These are phyloP conservation scores for Xylota segnis DNA, from an alignment of 2,888 invertebrate species.

Conservation along the genomic window DNA sequence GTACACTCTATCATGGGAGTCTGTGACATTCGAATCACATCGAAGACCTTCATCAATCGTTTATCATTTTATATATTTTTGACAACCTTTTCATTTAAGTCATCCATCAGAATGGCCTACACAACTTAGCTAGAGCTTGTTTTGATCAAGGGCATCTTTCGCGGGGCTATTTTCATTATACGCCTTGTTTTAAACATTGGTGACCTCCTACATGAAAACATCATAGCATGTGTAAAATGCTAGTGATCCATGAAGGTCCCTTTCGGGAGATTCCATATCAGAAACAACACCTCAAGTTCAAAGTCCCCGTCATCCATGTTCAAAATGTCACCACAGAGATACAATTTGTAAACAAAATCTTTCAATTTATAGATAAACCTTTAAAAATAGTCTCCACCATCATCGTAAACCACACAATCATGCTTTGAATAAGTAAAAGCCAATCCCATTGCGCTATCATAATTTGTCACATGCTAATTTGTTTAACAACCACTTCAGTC, in stretches of 20 bases:
- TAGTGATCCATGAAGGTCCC: not conserved
- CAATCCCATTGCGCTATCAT: slow-evolving; percentile 25
- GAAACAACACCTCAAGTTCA: not conserved
- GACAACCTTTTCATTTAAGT: too few relatives aligned
- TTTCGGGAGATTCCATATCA: not conserved
- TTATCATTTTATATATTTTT: too few relatives aligned
- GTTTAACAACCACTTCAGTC: slow-evolving; percentile 49
- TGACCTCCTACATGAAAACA: not conserved
- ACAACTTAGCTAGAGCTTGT: too few relatives aligned
- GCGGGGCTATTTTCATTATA: too few relatives aligned
- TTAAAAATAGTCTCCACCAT: slow-evolving; percentile 51
- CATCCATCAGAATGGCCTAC: too few relatives aligned
- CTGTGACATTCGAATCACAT: too few relatives aligned
- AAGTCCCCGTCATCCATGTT: not conserved
- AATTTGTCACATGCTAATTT: slow-evolving; percentile 58
- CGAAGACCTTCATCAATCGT: too few relatives aligned
- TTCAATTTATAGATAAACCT: slow-evolving; percentile 40
- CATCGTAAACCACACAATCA: slow-evolving; percentile 25
- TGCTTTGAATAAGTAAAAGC: slow-evolving; percentile 11
- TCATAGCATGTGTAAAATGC: not conserved
- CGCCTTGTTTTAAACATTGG: too few relatives aligned
- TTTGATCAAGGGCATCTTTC: too few relatives aligned
- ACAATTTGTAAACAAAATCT: slow-evolving; percentile 9
- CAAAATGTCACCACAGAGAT: not conserved
- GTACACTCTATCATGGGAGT: too few relatives aligned